phyloP scores from a whole-genome alignment of 2,797 vertebrate species.

The Falco columbarius region DNA sequence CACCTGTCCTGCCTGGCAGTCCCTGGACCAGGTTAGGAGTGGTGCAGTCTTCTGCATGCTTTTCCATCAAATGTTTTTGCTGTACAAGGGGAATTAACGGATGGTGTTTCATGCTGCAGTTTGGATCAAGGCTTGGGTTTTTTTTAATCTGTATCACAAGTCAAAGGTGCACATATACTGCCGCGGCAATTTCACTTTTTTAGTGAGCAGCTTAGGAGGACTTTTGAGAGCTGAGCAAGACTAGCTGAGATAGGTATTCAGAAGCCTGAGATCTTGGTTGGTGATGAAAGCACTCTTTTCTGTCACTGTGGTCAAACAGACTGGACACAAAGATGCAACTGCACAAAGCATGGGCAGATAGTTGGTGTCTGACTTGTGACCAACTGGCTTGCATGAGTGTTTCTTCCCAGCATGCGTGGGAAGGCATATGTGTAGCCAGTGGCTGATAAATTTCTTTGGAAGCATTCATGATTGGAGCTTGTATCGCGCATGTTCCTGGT shows the following conservation, averaged over 20 bases:
- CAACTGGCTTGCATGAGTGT: not conserved
- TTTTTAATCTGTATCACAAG: not conserved
- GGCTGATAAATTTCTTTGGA: not conserved
- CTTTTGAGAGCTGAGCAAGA: not conserved
- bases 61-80: not conserved
- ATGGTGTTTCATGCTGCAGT: not conserved
- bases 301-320: not conserved
- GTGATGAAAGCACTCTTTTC: not conserved
- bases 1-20: rapidly evolving
- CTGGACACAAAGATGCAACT: not conserved
- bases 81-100: not conserved
- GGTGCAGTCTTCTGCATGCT: not conserved
- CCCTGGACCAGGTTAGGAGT: not conserved
- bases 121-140: not conserved
- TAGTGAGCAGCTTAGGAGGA: not conserved
- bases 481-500: not conserved
- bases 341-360: rapidly evolving
- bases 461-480: not conserved
- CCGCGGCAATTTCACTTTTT: not conserved
- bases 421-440: not conserved
- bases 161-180: not conserved
- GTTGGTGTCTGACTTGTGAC: not conserved
- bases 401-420: not conserved
- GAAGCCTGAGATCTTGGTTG: not conserved
- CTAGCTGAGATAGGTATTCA: not conserved